Conservation (phyloP, 2,797 vertebrate species). For the Gymnodraco acuticeps region DNA sequence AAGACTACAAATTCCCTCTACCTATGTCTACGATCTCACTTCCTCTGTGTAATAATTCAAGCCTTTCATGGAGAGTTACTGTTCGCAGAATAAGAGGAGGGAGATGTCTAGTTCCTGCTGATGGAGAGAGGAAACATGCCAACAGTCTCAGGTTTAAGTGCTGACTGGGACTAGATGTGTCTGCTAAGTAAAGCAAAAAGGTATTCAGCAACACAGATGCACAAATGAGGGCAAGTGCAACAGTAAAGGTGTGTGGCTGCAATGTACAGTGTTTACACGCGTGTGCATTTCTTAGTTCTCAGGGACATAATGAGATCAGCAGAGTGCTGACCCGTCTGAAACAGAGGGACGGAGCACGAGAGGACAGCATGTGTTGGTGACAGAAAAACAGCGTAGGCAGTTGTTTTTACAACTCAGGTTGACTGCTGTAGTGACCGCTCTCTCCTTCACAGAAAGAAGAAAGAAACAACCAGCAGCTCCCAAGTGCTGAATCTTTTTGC, state of each 20-base stretch:
- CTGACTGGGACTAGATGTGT: conserved; percentile 61
- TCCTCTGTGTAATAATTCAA: conserved; percentile 68
- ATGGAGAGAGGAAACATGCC: conserved; percentile 47
- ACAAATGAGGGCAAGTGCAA: conserved; percentile 33
- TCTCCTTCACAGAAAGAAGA: conserved; percentile 2
- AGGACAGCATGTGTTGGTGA: conserved; percentile 5
- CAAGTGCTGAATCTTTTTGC: background rate
- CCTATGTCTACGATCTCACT: conserved; percentile 47
- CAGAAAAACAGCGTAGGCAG: conserved; percentile 15
- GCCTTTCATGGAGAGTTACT: conserved; percentile 38
- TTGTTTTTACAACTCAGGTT: background rate
- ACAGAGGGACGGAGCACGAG: conserved; percentile 1
- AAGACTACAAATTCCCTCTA: conserved; percentile 61
- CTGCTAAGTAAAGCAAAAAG: conserved; percentile 59
- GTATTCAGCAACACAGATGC: conserved; percentile 37
- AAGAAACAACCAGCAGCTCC: background rate
- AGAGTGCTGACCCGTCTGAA: conserved; percentile 19
- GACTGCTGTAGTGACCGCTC: conserved; percentile 10
- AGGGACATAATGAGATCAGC: conserved; percentile 27
- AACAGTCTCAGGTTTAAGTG: conserved; percentile 55
- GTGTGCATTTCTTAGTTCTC: conserved; percentile 22
- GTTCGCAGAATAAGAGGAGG: conserved; percentile 32
- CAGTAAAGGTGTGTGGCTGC: conserved; percentile 4
- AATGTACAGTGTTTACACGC: background rate
- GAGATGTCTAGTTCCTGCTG: conserved; percentile 53